These are phyloP conservation scores for Cisticola juncidis DNA, from an alignment of 2,113 vertebrate species.

Conservation along the genomic window DNA sequence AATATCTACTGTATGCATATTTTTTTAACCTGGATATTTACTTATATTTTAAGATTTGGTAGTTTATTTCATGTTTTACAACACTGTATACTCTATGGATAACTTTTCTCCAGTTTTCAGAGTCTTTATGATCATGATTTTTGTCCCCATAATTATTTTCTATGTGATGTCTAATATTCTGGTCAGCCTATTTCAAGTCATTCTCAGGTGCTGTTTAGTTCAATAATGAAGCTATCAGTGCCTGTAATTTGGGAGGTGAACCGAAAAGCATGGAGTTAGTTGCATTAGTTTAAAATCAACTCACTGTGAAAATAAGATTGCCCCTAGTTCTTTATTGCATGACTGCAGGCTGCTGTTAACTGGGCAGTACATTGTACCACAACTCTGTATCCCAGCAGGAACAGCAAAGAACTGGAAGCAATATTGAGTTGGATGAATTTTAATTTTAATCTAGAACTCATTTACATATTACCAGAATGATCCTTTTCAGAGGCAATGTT, in stretches of 20 bases:
- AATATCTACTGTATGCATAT: not conserved
- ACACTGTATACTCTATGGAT: not conserved
- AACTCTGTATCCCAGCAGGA: not conserved
- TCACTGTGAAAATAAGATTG: not conserved
- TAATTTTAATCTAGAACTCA: not conserved
- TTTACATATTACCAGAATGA: not conserved
- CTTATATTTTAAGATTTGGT: not conserved
- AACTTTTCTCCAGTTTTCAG: not conserved
- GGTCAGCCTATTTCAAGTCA: not conserved
- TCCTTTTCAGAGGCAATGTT: not conserved
- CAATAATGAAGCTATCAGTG: not conserved
- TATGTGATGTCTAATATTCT: not conserved
- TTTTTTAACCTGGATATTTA: not conserved
- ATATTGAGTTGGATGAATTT: not conserved
- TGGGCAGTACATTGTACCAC: not conserved
- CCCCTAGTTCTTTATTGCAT: not conserved
- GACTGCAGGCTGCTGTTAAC: not conserved
- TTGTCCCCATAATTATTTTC: not conserved
- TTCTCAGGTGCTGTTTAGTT: not conserved
- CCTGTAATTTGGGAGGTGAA: not conserved
- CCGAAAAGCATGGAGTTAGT: not conserved
- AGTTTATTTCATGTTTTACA: not conserved
- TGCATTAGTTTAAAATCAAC: conserved; percentile 10
- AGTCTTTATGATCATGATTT: not conserved
- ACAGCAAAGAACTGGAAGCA: not conserved